Evolutionary conservation across 2,797 vertebrate species (phyloP), one percentile per base, ranked within the genome.

Genomic region (Periparus ater): DNA sequence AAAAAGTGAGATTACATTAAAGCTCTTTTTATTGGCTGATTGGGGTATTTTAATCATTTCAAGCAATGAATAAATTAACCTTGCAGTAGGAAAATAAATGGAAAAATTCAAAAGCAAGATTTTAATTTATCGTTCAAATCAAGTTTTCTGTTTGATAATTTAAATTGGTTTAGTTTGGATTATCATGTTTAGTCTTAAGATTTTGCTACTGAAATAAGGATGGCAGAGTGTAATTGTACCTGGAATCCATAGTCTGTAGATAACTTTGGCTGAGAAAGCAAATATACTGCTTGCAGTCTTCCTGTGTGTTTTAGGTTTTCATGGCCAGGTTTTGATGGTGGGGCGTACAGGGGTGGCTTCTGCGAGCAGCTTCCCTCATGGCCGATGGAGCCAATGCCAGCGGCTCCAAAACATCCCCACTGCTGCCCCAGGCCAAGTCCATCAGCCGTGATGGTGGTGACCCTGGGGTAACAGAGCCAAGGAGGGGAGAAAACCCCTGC

Each of bases 21-120:
- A 88, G 15, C 17, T 88, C 20, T 86, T 11, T 71, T 86, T 88
- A 63, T 78, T 90, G 88, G 23, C 54, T 73, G 50, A 88, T 63
- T 62, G 36, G 7, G 9, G 13, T 70, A 60, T 93, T 92, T 91
- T 71, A 92, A 77, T 91, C 0, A 61, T 92, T 91, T 95, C 48
- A 78, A 81, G 36, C 58, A 79, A 73, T 66, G 45, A 93, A 78
- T 1, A 9, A 85, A 68, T 85, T 78, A 80, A 29, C 34, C 27
- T 95, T 89, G 42, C 47, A 51, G 34, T 55, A 72, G 70, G 51
- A 88, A 94, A 91, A 81, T 23, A 85, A 93, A 71, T 62, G 13
- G 22, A 61, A 91, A 84, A 83, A 71, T 4, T 32, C 13, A 80
- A 79, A 94, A 62, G 61, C 34, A 58, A 86, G 66, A 48, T 86